Evolutionary conservation across 1,140 invertebrate species (phyloP).

Genomic region (Diuraphis noxia): DNA sequence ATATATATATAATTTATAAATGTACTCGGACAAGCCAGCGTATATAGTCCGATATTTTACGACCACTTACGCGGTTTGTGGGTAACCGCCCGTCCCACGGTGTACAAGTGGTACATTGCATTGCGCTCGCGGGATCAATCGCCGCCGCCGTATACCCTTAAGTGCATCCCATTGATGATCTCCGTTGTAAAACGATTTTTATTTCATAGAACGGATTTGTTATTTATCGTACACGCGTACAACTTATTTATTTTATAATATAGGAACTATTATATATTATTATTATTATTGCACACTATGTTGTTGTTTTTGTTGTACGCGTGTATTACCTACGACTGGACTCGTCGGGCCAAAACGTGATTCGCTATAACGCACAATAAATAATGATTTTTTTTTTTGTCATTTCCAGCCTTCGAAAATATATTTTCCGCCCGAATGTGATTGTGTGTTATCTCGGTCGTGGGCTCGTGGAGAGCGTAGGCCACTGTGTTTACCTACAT

Average conservation of each 20-base stretch:
- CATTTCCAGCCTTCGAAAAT: conserved; percentile 28
- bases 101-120: neutral
- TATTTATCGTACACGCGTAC: neutral
- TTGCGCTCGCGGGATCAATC: neutral
- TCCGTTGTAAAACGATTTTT: neutral
- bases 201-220: neutral
- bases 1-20: neutral
- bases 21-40: neutral
- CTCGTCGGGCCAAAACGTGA: conserved; percentile 27
- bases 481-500: neutral
- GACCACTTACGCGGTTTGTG: conserved; percentile 16
- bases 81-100: neutral
- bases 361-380: conserved; percentile 17
- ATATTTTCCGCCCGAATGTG: neutral
- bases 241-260: neutral
- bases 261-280: neutral
- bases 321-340: neutral
- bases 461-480: neutral
- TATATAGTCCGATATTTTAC: conserved; percentile 1
- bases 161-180: neutral
- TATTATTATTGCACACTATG: neutral
- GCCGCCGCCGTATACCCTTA: neutral
- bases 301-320: neutral
- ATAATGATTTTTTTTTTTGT: conserved; percentile 15
- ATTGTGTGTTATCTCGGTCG: conserved; percentile 28